Evolutionary conservation across 2,888 invertebrate species (phyloP), one percentile per base, ranked within the genome.

Genomic region (Xylophagus ater): DNA sequence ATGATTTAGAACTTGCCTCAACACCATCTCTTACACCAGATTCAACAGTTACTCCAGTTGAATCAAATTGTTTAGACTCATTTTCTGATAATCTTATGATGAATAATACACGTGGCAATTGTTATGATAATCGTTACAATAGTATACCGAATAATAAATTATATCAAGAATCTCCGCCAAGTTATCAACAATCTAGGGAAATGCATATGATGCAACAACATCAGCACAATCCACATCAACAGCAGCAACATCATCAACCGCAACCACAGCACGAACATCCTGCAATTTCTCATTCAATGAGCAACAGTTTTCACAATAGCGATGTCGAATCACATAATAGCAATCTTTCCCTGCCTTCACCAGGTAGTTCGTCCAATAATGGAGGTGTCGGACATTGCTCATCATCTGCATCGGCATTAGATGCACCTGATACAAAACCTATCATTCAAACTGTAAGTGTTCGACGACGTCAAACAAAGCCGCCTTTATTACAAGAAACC

Each of bases 401-500:
- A 75, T 76, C 62, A 77, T 78, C 69, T 79, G 76, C 73, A 65
- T 71, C 57, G 40, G 35, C 37, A 24, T 69, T 52, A 4, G 77
- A 69, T 68, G 75, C 70, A 62, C 72, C 67, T 68, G 69, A 70
- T 58, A 69, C 69, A 62, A 77, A 73, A 60, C 68, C 72, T 60
- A 72, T 73, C 53, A 72, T 65, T 44, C 82, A 83, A 72, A 80
- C 86, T 83, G 87, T 88, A 83, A 85, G 84, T 81, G 53, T 72
- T 68, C 69, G 69, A 68, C 36, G 29, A 34, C 23, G 39, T 36
- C 70, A 58, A 68, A 67, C 60, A 71, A 74, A 65, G 69, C 74
- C 65, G 71, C 73, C 63, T 70, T 68, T 53, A 36, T 35, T 62
- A 48, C 57, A 59, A 44, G 58, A 75, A 62, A 73, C 75, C 58